Evolutionary conservation across 1,140 invertebrate genomes (phyloP).

Genomic region (Reticulitermes speratus): DNA sequence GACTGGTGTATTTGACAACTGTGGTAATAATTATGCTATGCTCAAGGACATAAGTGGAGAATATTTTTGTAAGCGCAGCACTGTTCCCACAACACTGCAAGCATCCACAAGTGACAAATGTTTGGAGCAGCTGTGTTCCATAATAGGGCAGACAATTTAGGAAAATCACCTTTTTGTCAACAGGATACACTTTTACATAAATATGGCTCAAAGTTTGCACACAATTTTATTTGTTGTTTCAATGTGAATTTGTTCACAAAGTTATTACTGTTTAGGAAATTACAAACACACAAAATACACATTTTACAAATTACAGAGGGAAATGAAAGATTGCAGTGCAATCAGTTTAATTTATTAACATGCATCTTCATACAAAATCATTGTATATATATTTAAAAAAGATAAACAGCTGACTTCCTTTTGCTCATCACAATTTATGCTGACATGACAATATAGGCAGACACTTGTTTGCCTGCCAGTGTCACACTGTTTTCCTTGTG

Average conservation of each 20-base stretch:
- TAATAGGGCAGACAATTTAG: too few relatives aligned
- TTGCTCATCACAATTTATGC: neutral
- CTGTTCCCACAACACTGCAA: too few relatives aligned
- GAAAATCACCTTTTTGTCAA: too few relatives aligned
- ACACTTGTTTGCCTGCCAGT: neutral
- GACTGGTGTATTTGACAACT: too few relatives aligned
- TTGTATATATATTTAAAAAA: neutral
- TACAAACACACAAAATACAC: neutral
- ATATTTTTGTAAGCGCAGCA: too few relatives aligned
- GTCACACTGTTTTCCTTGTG: neutral
- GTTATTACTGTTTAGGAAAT: neutral
- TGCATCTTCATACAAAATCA: constrained; percentile 1
- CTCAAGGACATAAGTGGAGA: too few relatives aligned
- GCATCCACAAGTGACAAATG: too few relatives aligned
- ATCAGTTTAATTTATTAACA: neutral
- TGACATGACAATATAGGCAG: neutral
- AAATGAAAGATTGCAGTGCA: neutral
- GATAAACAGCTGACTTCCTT: neutral
- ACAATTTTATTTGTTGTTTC: neutral
- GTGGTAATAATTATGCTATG: too few relatives aligned
- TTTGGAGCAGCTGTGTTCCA: too few relatives aligned
- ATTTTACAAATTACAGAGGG: neutral
- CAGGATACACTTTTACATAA: too few relatives aligned
- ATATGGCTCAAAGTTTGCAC: neutral
- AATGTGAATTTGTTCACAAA: neutral